Conservation (phyloP, 30 jellyfish, hydroid and myxozoan species). For the Hydractinia echinata region DNA sequence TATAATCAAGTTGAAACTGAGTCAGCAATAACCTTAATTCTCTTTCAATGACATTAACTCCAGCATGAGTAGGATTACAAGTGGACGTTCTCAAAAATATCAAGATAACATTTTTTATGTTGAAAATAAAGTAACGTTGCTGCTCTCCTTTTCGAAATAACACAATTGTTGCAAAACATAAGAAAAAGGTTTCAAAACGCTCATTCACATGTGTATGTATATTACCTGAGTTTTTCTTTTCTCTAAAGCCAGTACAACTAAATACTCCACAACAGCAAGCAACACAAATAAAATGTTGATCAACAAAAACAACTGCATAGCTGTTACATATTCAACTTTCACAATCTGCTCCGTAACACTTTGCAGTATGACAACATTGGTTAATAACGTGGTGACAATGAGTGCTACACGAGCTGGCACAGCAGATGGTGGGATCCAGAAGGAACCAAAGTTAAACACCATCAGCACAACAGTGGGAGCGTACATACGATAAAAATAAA, state of each 20-base stretch:
- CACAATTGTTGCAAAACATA: too few relatives aligned
- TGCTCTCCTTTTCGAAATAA: too few relatives aligned
- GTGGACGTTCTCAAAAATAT: too few relatives aligned
- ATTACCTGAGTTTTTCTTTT: too few relatives aligned
- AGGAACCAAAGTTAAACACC: constrained; percentile 7
- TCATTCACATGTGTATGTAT: too few relatives aligned
- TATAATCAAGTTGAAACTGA: too few relatives aligned
- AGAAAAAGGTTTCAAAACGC: too few relatives aligned
- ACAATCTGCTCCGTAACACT: constrained; percentile 10
- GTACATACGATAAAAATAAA: neutral
- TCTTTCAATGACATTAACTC: too few relatives aligned
- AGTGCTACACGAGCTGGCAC: constrained; percentile 3
- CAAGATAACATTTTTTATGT: too few relatives aligned
- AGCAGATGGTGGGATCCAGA: constrained; percentile 13
- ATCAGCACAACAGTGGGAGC: constrained; percentile 2
- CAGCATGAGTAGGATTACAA: too few relatives aligned
- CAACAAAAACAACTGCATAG: constrained; percentile 20
- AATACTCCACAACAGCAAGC: neutral
- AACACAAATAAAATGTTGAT: neutral
- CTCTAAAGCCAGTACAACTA: neutral
- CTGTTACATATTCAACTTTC: neutral
- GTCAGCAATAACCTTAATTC: too few relatives aligned
- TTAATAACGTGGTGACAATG: neutral
- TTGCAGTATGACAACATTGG: neutral
- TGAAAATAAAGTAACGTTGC: too few relatives aligned